These are phyloP conservation scores for Periparus ater DNA, from an alignment of 2,797 vertebrate species.

Conservation along the genomic window DNA sequence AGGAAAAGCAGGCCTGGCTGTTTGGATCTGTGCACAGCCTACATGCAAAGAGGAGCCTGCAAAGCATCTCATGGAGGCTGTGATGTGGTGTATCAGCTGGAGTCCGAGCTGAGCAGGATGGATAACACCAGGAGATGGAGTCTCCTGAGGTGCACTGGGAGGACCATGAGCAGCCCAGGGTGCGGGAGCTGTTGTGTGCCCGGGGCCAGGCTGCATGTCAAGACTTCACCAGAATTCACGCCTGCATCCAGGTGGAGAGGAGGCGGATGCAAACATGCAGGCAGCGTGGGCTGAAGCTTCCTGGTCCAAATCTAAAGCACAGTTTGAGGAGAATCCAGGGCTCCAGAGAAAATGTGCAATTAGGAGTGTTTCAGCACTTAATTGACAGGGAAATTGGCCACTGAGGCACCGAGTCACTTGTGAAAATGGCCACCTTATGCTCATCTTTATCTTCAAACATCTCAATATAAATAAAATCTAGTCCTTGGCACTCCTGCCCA, in stretches of 20 bases:
- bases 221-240: not conserved
- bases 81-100: not conserved
- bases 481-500: slow-evolving; percentile 18
- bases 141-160: not conserved
- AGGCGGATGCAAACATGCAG: slow-evolving; percentile 5
- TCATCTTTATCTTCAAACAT: slow-evolving; percentile 34
- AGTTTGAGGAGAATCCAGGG: not conserved
- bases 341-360: not conserved
- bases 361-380: not conserved
- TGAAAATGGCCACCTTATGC: slow-evolving; percentile 43
- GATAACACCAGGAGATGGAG: not conserved
- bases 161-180: not conserved
- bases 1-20: not conserved
- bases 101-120: not conserved
- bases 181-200: not conserved
- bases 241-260: slow-evolving; percentile 27
- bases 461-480: slow-evolving; percentile 31
- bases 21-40: not conserved
- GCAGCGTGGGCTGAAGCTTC: slow-evolving; percentile 46
- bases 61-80: not conserved
- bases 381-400: slow-evolving; percentile 2
- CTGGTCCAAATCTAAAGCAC: slow-evolving; percentile 22
- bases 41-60: not conserved
- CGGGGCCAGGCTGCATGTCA: not conserved
- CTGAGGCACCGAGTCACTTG: not conserved